Evolutionary conservation across 2,113 vertebrate genomes (phyloP), one percentile per base, ranked within the genome.

Genomic region (Pachypanchax playfairii): DNA sequence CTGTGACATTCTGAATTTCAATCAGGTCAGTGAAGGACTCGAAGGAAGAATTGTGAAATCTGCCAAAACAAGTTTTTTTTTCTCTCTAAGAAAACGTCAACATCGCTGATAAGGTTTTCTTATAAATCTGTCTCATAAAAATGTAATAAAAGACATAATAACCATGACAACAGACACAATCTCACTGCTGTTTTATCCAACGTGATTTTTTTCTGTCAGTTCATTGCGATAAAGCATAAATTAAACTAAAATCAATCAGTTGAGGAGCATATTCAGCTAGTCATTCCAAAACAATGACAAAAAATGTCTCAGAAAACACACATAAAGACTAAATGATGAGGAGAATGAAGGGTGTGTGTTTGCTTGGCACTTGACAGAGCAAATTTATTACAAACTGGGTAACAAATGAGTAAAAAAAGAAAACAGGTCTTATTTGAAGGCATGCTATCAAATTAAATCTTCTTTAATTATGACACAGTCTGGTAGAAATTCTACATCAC

Each of bases 1-100:
- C 66, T 4, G 14, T 77, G 66, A 71, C 70, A 74, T 77, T 53
- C 53, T 55, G 52, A 47, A 51, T 65, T 70, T 65, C 42, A 31
- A 15, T 53, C 10, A 36, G 17, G 28, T 72, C 31, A 61, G 20
- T 26, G 14, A 68, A 61, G 51, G 61, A 46, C 35, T 29, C 29
- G 4, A 14, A 63, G 8, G 18, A 54, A 24, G 1, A 68, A 78
- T 42, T 15, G 6, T 31, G 21, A 28, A 41, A 65, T 44, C 66
- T 21, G 22, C 4, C 35, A n/a, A n/a, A n/a, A n/a, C n/a, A n/a
- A n/a, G n/a, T n/a, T n/a, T 39, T 53, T 42, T 42, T 20, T 21
- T 1, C n/a, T 33, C 11, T 7, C 28, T 22, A 24, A 21, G 14
- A 46, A 54, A 55, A 28, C 4, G 1, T 31, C 7, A n/a, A n/a